These are phyloP conservation scores for Sylvilagus floridanus DNA, from an alignment of 2,797 vertebrate genomes.

Conservation along the genomic window DNA sequence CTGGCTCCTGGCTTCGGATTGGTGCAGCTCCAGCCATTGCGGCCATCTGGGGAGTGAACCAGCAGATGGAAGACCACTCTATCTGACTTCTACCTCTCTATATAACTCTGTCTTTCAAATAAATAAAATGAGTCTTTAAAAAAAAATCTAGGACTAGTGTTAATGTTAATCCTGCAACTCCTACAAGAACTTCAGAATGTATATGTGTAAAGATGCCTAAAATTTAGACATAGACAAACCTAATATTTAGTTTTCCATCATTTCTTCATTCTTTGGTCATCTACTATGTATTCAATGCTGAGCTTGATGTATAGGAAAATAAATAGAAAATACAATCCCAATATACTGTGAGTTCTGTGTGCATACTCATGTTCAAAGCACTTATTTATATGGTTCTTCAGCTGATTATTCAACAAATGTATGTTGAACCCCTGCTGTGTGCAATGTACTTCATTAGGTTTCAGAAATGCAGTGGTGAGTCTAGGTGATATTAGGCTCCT, in stretches of 20 bases:
- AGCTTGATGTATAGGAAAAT: neutral
- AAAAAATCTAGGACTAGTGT: no score
- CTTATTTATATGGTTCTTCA: neutral
- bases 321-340: neutral
- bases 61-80: no score
- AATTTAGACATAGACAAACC: neutral
- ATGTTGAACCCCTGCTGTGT: neutral
- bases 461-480: neutral
- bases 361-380: neutral
- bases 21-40: no score
- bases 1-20: no score
- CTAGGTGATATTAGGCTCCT: neutral
- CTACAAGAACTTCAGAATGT: conserved; percentile 7
- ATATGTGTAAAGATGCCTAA: neutral
- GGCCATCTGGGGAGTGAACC: no score
- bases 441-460: neutral
- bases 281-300: neutral
- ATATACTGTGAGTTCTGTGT: neutral
- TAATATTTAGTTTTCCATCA: neutral
- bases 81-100: no score
- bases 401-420: neutral
- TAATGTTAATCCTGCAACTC: neutral
- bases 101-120: no score
- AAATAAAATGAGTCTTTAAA: no score
- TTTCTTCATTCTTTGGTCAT: neutral